These are phyloP conservation scores for Elegia similella DNA, from an alignment of 2,888 invertebrate species.

Conservation along the genomic window DNA sequence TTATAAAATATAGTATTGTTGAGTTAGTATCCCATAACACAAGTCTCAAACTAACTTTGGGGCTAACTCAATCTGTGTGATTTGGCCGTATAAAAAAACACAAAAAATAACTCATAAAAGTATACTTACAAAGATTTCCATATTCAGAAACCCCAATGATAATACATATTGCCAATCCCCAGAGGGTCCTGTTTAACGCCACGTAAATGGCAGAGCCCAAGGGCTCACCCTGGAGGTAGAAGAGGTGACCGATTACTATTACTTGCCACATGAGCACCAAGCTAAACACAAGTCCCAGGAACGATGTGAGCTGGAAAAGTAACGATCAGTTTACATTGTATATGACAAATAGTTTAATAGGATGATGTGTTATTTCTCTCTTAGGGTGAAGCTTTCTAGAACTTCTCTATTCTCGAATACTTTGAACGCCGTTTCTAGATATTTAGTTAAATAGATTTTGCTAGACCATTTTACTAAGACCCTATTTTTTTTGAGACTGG, in stretches of 20 bases:
- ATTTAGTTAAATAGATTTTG: too few species aligned
- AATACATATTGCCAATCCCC: constrained; percentile 31
- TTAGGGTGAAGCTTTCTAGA: not conserved
- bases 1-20: too few species aligned
- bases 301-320: constrained; percentile 5
- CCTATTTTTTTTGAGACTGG: too few species aligned
- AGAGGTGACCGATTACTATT: constrained; percentile 13
- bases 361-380: too few species aligned
- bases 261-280: constrained; percentile 10
- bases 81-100: too few species aligned
- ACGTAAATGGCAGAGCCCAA: constrained; percentile 26
- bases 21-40: too few species aligned
- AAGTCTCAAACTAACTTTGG: too few species aligned
- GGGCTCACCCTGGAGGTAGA: constrained; percentile 23
- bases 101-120: not conserved
- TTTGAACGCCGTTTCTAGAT: not conserved
- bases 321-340: not conserved
- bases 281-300: constrained; percentile 6
- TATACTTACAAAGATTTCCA: constrained; percentile 41
- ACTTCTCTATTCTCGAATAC: not conserved
- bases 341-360: not conserved
- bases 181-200: constrained; percentile 30
- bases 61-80: too few species aligned
- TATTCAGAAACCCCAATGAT: constrained; percentile 39
- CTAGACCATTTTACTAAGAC: too few species aligned